Evolutionary conservation across 2,888 invertebrate genomes (phyloP).

Genomic region (Stramonita haemastoma): DNA sequence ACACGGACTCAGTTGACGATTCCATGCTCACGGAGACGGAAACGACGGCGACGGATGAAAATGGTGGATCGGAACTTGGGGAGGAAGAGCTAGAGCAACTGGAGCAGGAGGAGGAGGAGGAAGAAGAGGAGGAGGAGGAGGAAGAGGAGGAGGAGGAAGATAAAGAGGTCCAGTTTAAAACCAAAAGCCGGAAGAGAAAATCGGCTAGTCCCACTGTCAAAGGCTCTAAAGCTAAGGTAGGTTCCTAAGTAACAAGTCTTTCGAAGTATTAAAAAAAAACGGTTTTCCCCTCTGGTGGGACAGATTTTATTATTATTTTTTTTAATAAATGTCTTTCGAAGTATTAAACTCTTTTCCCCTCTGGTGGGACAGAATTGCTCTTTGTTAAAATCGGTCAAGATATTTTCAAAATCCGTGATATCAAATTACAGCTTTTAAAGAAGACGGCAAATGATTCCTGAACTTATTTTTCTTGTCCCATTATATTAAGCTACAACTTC

Average conservation of each 20-base stretch:
- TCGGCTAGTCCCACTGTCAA: background rate
- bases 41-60: slow-evolving; percentile 45
- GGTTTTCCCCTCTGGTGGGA: too few species aligned
- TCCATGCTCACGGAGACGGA: slow-evolving; percentile 47
- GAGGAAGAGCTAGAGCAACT: slow-evolving; percentile 39
- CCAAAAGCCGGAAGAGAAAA: background rate
- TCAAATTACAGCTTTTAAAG: too few species aligned
- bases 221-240: slow-evolving; percentile 26
- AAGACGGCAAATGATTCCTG: too few species aligned
- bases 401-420: too few species aligned
- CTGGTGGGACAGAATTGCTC: too few species aligned
- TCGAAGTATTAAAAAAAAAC: too few species aligned
- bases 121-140: slow-evolving; percentile 28
- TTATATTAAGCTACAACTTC: too few species aligned
- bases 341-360: too few species aligned
- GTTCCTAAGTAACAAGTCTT: background rate
- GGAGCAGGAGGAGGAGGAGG: slow-evolving; percentile 36
- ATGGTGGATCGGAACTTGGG: slow-evolving; percentile 46
- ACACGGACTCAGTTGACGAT: slow-evolving; percentile 50
- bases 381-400: too few species aligned
- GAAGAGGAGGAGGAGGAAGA: slow-evolving; percentile 3
- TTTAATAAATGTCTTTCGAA: too few species aligned
- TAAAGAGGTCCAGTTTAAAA: background rate
- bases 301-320: too few species aligned
- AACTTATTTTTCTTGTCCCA: too few species aligned